Conservation (phyloP, 2,797 vertebrate species). For the Sebastes minor region DNA sequence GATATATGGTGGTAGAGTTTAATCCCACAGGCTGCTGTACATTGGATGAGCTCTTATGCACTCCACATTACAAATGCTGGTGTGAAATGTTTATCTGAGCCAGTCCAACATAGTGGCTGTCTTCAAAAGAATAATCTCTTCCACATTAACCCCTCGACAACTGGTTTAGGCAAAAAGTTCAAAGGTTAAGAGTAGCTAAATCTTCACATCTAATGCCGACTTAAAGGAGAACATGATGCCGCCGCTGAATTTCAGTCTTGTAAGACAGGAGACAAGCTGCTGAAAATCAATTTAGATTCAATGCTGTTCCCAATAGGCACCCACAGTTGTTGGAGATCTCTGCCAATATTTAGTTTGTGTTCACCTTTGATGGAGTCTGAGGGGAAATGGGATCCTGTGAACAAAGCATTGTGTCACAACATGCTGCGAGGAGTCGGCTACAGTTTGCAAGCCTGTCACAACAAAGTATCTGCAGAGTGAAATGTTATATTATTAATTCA, state of each 20-base stretch:
- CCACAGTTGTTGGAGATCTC: not conserved
- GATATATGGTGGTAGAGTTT: not conserved
- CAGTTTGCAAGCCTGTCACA: not conserved
- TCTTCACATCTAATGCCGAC: constrained; percentile 3
- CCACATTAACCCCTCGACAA: constrained; percentile 48
- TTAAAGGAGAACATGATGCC: constrained; percentile 2
- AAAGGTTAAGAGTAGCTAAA: constrained; percentile 37
- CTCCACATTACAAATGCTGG: not conserved
- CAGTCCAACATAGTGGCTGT: not conserved
- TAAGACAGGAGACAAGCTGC: not conserved
- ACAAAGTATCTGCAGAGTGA: not conserved
- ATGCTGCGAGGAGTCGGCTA: not conserved
- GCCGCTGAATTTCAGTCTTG: not conserved
- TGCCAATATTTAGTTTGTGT: constrained; percentile 21
- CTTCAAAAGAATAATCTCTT: constrained; percentile 29
- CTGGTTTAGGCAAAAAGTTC: not conserved
- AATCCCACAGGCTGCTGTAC: not conserved
- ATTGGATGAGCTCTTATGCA: constrained; percentile 2
- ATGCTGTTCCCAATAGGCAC: not conserved
- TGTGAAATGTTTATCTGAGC: constrained; percentile 25
- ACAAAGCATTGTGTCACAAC: not conserved
- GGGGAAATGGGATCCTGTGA: not conserved
- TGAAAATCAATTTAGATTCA: constrained; percentile 21
- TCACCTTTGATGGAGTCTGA: constrained; percentile 29
- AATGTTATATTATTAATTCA: not conserved